phyloP scores from a whole-genome alignment of 2,797 vertebrate species.

The Margarornis squamiger region DNA sequence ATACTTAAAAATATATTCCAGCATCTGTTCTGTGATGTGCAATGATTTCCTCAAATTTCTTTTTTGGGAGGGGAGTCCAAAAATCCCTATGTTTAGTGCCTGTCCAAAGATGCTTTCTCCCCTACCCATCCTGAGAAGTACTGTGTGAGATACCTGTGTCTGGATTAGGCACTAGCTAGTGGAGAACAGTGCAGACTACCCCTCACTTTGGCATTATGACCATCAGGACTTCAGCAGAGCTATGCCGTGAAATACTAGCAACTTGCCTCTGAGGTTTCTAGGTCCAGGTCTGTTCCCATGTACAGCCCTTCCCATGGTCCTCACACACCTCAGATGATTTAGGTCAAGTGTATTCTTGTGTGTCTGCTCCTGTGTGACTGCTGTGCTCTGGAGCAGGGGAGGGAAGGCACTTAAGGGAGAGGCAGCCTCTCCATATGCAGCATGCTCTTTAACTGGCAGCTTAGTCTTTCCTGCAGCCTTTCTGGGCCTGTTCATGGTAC shows the following conservation, averaged over 20 bases:
- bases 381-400: not conserved
- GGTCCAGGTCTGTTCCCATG: not conserved
- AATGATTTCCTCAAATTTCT: not conserved
- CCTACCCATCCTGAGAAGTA: not conserved
- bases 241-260: not conserved
- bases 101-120: not conserved
- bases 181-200: not conserved
- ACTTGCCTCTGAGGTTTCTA: not conserved
- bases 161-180: not conserved
- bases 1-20: not conserved
- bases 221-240: not conserved
- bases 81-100: not conserved
- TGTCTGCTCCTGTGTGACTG: not conserved
- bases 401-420: not conserved
- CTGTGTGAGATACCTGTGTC: not conserved
- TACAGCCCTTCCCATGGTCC: not conserved
- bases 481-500: not conserved
- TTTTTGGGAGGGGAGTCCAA: not conserved
- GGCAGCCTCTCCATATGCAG: not conserved
- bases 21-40: not conserved
- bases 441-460: not conserved
- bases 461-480: not conserved
- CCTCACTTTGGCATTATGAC: accelerated
- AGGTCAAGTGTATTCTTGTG: not conserved
- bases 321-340: not conserved